These are phyloP conservation scores for Agapornis canus DNA, from an alignment of 2,797 vertebrate genomes.

Conservation along the genomic window DNA sequence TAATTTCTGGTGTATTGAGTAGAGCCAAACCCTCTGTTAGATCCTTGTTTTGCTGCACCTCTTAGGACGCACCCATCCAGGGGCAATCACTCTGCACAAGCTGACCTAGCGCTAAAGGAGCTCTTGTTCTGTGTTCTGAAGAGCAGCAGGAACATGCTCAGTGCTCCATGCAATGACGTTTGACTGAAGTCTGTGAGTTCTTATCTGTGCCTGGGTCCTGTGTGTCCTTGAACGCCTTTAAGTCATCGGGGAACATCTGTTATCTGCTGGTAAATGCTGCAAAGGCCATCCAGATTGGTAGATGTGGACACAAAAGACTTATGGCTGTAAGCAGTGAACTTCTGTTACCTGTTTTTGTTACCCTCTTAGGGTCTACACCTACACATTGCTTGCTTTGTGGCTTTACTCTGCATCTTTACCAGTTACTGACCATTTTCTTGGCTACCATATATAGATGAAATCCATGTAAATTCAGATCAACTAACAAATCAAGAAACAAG, in stretches of 20 bases:
- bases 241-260: background rate
- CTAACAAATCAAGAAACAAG: slow-evolving; percentile 62
- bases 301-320: background rate
- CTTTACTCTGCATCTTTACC: background rate
- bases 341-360: background rate
- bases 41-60: background rate
- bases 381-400: background rate
- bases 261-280: background rate
- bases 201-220: background rate
- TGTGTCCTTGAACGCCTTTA: background rate
- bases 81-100: background rate
- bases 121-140: background rate
- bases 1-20: background rate
- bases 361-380: background rate
- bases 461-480: slow-evolving; percentile 33
- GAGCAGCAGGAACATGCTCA: background rate
- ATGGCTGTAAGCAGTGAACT: background rate
- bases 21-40: background rate
- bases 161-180: background rate
- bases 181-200: background rate
- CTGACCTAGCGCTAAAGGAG: background rate
- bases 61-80: rapidly evolving
- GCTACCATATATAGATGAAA: background rate
- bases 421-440: background rate
- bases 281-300: background rate